Base-by-base conservation (phyloP, 2,888 invertebrate species). In the Andrena flavipes region DNA sequence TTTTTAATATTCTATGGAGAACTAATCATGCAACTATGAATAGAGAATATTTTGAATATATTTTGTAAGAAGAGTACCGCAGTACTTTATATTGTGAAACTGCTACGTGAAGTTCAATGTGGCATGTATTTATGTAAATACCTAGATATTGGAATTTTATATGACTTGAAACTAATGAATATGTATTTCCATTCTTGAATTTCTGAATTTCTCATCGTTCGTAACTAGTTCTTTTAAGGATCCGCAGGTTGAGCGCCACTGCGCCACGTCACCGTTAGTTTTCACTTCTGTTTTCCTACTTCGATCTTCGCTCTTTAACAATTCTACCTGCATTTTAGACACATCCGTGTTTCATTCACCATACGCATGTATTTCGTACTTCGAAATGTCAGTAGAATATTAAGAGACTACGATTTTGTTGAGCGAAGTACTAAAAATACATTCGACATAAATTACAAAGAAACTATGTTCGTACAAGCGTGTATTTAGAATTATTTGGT, bases 191-290 rank as follows among this genome's bases (percentile, higher is more conserved):
- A 49, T 51, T 7, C 29, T 48, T 33, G 5, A 35, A 16, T 42
- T 49, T 48, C 13, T n/a, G 23, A 10, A 56, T 49, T 16, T 4
- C n/a, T 20, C 2, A 29, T 7, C n/a, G 13, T n/a, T 48, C 10
- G 29, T 65, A n/a, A 26, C 16, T 62, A 0, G 30, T 7, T 20
- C 4, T 13, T 10, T 29, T 0, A 20, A 26, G 80, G 82, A 86
- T 82, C 92, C 90, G 20, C 74, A 54, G 78, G 84, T 89, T 92
- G 92, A 91, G 91, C 80, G 87, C 13, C 92, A 88, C 92, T 92
- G 91, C 54, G 82, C 80, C 85, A 89, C 92, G 92, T 92, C 92
- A 92, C 91, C 91, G 92, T 91, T 92, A 91, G 88, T 91, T 90
- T 89, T 87, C 86, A 87, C 87, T 88, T 88, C 86, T 76, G 76